Evolutionary conservation across 2,888 invertebrate species (phyloP), one percentile per base, ranked within the genome.

Genomic region (Protula sp.): DNA sequence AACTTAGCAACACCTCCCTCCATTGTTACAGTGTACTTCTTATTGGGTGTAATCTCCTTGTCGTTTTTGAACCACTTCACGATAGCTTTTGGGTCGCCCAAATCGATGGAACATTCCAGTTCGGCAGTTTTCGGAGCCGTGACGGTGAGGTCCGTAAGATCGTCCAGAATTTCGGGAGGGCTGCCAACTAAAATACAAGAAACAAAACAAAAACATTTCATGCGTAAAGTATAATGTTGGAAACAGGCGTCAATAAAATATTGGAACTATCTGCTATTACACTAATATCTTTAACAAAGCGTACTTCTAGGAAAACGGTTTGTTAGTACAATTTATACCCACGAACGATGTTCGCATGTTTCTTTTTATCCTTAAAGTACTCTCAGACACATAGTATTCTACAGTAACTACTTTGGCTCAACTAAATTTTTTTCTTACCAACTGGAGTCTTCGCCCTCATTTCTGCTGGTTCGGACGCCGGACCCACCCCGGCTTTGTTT

Each of bases 401-500:
- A n/a, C n/a, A n/a, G n/a, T n/a, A n/a, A n/a, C n/a, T n/a, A n/a
- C n/a, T n/a, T n/a, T n/a, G n/a, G n/a, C n/a, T n/a, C n/a, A n/a
- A n/a, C n/a, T n/a, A n/a, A n/a, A n/a, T n/a, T n/a, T n/a, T n/a
- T n/a, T n/a, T n/a, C 50, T 50, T 22, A 50, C 50, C 50, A 50
- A 50, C 50, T 50, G 24, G 9, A n/a, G 5, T 24, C 50, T 50
- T 50, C 24, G 24, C 9, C 54, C 60, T 85, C 3, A 90, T 85
- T 14, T 90, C 89, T 72, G 84, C 83, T 30, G 91, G 89, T 66
- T 87, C 82, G 28, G 90, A 90, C 58, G 88, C 87, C 53, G 72
- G 73, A 62, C 82, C 76, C 30, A 72, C 70, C 22, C 92, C 85
- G 85, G 94, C 92, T 83, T 89, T 86, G 57, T 70, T 70, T 29